Percentiles rank a stretch among this genome's conserved stretches.
phyloP scores from a whole-genome alignment of 2,797 vertebrate genomes.

The Nyctalus aviator region DNA sequence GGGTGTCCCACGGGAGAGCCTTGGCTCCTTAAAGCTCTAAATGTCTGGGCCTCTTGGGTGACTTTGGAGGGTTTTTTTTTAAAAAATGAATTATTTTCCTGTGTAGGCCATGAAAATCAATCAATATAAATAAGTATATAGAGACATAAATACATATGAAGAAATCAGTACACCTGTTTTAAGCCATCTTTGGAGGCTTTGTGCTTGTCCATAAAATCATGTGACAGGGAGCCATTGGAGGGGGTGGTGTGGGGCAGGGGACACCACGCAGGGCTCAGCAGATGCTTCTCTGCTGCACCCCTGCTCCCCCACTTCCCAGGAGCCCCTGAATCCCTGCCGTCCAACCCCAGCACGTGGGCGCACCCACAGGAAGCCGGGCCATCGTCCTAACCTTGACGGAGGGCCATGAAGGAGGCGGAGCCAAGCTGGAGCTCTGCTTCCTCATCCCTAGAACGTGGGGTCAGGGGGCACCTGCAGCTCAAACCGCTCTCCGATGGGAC shows the following conservation, averaged over 20 bases:
- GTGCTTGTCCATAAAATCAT: background rate
- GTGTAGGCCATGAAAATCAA: background rate
- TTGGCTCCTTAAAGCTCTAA: background rate
- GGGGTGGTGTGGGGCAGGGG: background rate
- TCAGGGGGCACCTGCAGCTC: too few species aligned
- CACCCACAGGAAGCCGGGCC: background rate
- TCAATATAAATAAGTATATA: background rate
- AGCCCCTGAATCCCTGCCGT: fast-evolving
- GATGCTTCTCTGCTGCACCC: background rate
- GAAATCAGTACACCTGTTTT: background rate
- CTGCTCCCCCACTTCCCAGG: background rate
- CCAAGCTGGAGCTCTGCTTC: too few species aligned
- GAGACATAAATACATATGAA: background rate
- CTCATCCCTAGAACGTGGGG: too few species aligned
- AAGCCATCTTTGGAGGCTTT: background rate
- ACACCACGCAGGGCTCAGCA: fast-evolving
- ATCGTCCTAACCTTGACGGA: background rate
- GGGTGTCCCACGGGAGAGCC: background rate
- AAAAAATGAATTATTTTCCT: background rate
- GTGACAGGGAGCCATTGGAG: background rate
- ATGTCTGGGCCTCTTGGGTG: background rate
- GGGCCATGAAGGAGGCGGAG: background rate
- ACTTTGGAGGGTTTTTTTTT: background rate
- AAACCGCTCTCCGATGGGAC: too few species aligned
- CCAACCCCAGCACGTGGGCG: background rate